These are phyloP conservation scores for Ostrea denselamellosa DNA, from an alignment of 1,140 invertebrate species.

Conservation along the genomic window DNA sequence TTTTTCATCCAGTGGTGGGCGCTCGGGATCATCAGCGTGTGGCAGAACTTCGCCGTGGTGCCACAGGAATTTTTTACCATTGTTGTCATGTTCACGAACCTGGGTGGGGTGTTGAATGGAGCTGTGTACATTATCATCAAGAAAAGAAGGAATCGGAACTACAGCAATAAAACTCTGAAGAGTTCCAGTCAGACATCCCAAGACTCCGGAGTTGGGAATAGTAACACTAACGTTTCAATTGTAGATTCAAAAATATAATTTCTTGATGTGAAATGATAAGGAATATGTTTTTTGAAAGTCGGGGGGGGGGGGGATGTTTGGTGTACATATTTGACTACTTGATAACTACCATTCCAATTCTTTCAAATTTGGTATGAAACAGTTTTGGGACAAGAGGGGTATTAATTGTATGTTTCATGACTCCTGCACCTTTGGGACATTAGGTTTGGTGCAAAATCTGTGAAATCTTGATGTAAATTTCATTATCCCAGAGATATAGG, in stretches of 20 bases:
- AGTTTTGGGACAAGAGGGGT: too few relatives aligned
- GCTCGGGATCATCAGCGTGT: slow-evolving; percentile 58
- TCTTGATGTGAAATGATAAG: too few relatives aligned
- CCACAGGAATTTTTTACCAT: slow-evolving; percentile 57
- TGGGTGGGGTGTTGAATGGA: slow-evolving; percentile 58
- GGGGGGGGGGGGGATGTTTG: too few relatives aligned
- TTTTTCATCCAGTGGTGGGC: slow-evolving; percentile 66
- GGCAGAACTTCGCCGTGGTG: slow-evolving; percentile 51
- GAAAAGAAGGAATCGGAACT: slow-evolving; percentile 24
- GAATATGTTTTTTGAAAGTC: too few relatives aligned
- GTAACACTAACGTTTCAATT: background rate
- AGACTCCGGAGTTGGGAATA: background rate
- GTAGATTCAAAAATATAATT: background rate
- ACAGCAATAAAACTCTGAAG: background rate
- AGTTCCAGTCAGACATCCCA: background rate
- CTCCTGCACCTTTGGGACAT: too few relatives aligned
- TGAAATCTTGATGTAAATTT: too few relatives aligned
- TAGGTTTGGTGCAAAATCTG: too few relatives aligned
- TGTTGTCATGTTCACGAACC: slow-evolving; percentile 61
- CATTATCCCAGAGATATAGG: too few relatives aligned
- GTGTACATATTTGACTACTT: too few relatives aligned
- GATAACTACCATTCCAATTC: too few relatives aligned
- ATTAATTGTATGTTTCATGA: too few relatives aligned
- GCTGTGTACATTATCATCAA: slow-evolving; percentile 59
- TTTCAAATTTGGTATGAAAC: too few relatives aligned